Percentiles rank a stretch among this genome's conserved stretches.
Evolutionary conservation across 2,113 vertebrate species (phyloP).

Genomic region (Acanthisitta chloris): DNA sequence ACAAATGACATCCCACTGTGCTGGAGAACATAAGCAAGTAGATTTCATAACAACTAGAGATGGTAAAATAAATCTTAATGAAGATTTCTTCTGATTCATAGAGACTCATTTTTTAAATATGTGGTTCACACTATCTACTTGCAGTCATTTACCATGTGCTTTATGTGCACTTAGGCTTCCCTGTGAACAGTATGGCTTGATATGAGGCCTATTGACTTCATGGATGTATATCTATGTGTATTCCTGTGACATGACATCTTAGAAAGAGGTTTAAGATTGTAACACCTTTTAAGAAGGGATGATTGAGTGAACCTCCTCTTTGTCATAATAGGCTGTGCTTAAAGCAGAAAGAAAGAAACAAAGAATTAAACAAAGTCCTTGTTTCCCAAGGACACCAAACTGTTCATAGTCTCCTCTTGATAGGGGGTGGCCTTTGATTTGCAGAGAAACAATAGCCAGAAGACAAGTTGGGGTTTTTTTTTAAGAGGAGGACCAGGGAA

Average conservation of each 20-base stretch:
- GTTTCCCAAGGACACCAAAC: background rate
- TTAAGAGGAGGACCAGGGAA: background rate
- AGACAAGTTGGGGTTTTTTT: background rate
- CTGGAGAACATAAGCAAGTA: background rate
- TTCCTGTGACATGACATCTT: background rate
- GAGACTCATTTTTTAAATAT: background rate
- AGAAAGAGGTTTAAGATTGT: background rate
- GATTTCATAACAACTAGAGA: background rate
- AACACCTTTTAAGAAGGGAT: background rate
- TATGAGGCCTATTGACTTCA: background rate
- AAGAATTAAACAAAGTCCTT: too few relatives aligned
- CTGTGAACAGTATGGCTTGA: background rate
- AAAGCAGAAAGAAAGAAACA: background rate
- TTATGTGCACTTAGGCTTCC: background rate
- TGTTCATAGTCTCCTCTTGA: background rate
- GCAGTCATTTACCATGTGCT: background rate
- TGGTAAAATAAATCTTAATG: background rate
- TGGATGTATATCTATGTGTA: background rate
- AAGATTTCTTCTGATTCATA: background rate
- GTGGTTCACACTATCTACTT: background rate
- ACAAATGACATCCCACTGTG: background rate
- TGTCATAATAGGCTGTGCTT: background rate
- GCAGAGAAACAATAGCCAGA: background rate
- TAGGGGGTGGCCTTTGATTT: background rate
- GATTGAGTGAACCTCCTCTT: background rate